phyloP scores from a whole-genome alignment of 2,113 vertebrate genomes.

The Lophius piscatorius region DNA sequence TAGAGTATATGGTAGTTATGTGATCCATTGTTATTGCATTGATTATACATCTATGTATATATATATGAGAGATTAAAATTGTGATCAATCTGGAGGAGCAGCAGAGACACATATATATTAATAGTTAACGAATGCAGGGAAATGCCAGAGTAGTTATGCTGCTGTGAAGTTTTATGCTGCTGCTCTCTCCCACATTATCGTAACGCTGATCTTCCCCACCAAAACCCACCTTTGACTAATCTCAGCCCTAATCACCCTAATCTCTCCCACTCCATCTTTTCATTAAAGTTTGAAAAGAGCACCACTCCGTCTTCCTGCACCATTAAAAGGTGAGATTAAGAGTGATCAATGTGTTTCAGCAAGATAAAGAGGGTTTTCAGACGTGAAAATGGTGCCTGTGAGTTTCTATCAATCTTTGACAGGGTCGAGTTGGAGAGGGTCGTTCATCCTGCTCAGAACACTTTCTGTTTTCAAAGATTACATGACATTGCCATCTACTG shows the following conservation, averaged over 20 bases:
- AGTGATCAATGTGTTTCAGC: background rate
- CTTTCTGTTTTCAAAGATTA: slow-evolving; percentile 7
- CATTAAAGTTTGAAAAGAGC: background rate
- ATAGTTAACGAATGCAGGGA: too few species aligned
- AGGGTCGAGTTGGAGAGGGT: background rate
- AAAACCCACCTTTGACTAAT: background rate
- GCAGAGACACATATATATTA: too few species aligned
- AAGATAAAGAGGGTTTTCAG: background rate
- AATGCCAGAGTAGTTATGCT: too few species aligned
- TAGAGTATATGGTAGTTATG: too few species aligned
- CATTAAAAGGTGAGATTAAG: too few species aligned
- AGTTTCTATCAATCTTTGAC: background rate
- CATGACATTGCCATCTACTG: slow-evolving; percentile 51
- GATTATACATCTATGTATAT: too few species aligned
- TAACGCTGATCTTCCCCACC: background rate
- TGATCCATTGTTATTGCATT: too few species aligned
- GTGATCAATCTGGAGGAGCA: too few species aligned
- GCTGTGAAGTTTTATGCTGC: too few species aligned
- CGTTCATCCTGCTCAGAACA: background rate
- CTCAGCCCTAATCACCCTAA: background rate
- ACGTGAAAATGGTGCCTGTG: background rate
- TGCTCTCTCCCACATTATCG: too few species aligned
- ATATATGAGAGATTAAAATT: too few species aligned
- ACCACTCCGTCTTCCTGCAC: too few species aligned
- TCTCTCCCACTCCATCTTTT: background rate